Evolutionary conservation across 2,797 vertebrate genomes (phyloP), one percentile per base, ranked within the genome.

Genomic region (Gambelia wislizenii): DNA sequence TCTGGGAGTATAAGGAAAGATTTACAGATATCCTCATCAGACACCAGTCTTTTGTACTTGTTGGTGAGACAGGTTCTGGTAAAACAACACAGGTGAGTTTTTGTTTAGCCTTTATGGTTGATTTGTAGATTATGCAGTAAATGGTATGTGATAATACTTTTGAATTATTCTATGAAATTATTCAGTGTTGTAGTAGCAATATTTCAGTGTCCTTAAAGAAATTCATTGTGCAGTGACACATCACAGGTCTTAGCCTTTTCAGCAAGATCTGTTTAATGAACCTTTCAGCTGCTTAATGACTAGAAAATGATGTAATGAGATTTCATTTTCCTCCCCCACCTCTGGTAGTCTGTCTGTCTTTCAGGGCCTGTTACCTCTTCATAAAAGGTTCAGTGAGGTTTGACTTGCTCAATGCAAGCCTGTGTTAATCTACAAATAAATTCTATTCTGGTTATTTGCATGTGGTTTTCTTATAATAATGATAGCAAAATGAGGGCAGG

Each of bases 31-130:
- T 99, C 96, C 97, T 99, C 92, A 96, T 97, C 89, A 97, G 97
- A 67, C 97, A 99, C 95, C 99, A 99, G 96, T 98, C 97, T 47
- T 99, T 99, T 92, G 98, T 99, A 87, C 96, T 99, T 86, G 98
- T 99, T 74, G 98, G 99, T 93, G 98, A 99, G 96, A 99, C 98
- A 0, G 98, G 98, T 33, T 99, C 99, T 90, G 98, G 98, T 91
- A 99, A 99, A 96, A 99, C 99, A 93, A 99, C 99, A 89, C 99
- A 99, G 98, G 99, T 99, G 91, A 93, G 96, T 93, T 87, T 82
- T 30, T 92, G 9, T 1, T 56, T 1, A 1, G 76, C 16, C 61
- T 39, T 27, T 0, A 0, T 84, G 78, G 42, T 92, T 80, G 14
- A 82, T 91, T 16, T 22, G 86, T 86, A 33, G 27, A 33, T 74